Percentiles rank a stretch among this genome's conserved stretches.
Conservation (phyloP, 64 coral and sea anemone genomes). For the Exaiptasia diaphana region DNA sequence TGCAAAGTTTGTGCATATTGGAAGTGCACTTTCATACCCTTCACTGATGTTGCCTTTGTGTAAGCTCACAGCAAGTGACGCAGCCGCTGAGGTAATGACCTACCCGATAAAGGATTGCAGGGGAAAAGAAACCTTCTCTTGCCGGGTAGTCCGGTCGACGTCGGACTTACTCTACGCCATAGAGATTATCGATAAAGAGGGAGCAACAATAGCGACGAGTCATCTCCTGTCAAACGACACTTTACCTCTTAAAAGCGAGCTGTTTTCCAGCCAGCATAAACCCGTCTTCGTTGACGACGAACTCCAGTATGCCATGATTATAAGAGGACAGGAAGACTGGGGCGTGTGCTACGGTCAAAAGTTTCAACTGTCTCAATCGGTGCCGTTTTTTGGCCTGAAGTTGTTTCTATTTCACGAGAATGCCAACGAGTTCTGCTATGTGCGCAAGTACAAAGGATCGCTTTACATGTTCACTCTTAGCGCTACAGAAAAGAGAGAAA, state of each 20-base stretch:
- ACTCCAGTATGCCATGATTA: conserved; percentile 27
- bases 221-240: neutral
- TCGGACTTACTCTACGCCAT: conserved; percentile 13
- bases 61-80: neutral
- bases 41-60: neutral
- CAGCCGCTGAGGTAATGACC: neutral
- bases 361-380: too few species aligned
- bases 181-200: conserved; percentile 2
- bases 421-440: conserved; percentile 3
- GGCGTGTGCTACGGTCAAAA: conserved; percentile 22
- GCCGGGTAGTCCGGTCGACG: conserved; percentile 23
- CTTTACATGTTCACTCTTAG: conserved; percentile 17
- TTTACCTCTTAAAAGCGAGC: conserved; percentile 12
- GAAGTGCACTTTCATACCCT: neutral
- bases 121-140: conserved; percentile 10
- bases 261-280: neutral
- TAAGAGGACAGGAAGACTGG: conserved; percentile 42
- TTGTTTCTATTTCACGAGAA: conserved; percentile 1
- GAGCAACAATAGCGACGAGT: neutral
- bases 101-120: conserved; percentile 22
- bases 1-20: neutral
- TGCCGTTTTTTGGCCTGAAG: neutral
- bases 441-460: conserved; percentile 31
- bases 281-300: neutral
- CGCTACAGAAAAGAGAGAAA: neutral